Base-by-base conservation (phyloP, 2,888 invertebrate genomes). In the Drosophila nr. medialis region DNA sequence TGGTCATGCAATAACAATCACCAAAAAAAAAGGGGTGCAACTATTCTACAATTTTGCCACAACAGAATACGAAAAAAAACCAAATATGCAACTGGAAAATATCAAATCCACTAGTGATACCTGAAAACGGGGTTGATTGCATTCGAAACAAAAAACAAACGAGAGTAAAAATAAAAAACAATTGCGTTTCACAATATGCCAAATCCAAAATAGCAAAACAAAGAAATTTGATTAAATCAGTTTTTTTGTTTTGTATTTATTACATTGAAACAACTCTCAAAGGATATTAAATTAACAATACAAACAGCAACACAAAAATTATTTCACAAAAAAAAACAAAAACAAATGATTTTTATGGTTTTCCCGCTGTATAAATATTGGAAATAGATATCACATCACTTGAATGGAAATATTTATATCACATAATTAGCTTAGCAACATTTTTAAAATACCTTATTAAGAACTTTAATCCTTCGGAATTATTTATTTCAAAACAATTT, bases 111-210 rank as follows among this genome's bases (percentile, higher is more conserved):
- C 71, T 64, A 59, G 27, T 64, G 71, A 64, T 56, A 68, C 24
- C 15, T 24, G 45, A 58, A 69, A 72, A 73, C 51, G 36, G 32
- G 55, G 68, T 77, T 85, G 87, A 85, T 87, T 89, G 87, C 86
- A 55, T 69, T 61, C 59, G 8, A 61, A 64, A 68, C 58, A 60
- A 42, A 24, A 38, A 40, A 29, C 3, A 24, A 11, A 2, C 7
- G 27, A n/a, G 2, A 61, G 55, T 34, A 30, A 55, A 42, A 54
- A 56, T 15, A 64, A 60, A 32, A 18, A 63, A 51, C 67, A 51
- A 24, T 27, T 30, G 5, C 53, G 38, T 24, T 62, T 24, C 15
- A n/a, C 36, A 70, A 70, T 62, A 61, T 53, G 49, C 18, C 21
- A 30, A 49, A 55, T 42, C 21, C n/a, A 30, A 49, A 50, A 63